A percentile compares a stretch with the other conserved stretches of the same genome.
Conservation (phyloP, 2,797 vertebrate genomes). For the Leptatherina wallacei region DNA sequence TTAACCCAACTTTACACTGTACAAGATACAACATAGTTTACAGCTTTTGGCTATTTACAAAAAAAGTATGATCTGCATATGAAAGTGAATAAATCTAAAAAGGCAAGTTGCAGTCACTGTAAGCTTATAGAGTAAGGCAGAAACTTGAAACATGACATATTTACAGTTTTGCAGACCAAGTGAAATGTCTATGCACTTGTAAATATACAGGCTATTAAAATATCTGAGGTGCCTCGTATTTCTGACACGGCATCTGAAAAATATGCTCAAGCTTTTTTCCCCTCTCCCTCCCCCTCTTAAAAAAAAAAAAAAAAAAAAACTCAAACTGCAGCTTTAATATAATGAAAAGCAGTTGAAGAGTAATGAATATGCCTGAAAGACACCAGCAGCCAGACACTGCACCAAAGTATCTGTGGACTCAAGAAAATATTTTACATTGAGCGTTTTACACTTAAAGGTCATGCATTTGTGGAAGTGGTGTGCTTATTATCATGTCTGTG, state of each 20-base stretch:
- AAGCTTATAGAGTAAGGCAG: slow-evolving; percentile 86
- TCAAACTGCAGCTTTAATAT: slow-evolving; percentile 37
- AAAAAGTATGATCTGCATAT: slow-evolving; percentile 83
- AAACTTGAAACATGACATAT: slow-evolving; percentile 71
- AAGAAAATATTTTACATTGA: slow-evolving; percentile 24
- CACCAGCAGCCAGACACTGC: slow-evolving; percentile 38
- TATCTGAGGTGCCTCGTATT: slow-evolving; percentile 36
- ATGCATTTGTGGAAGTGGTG: slow-evolving; percentile 49
- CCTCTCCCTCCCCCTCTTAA: no score
- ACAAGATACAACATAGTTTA: slow-evolving; percentile 84
- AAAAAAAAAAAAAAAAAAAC: slow-evolving; percentile 29
- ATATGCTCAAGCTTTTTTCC: slow-evolving; percentile 44
- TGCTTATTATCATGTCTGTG: slow-evolving; percentile 44
- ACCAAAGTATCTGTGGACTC: slow-evolving; percentile 25
- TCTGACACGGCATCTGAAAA: slow-evolving; percentile 50
- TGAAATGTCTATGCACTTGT: slow-evolving; percentile 60
- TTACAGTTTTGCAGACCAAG: slow-evolving; percentile 75
- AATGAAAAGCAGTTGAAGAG: slow-evolving; percentile 29
- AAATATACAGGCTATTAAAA: slow-evolving; percentile 62
- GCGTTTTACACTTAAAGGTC: slow-evolving; percentile 42
- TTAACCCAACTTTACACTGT: slow-evolving; percentile 85
- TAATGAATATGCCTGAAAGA: slow-evolving; percentile 42
- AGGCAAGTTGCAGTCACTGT: slow-evolving; percentile 85
- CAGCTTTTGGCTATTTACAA: slow-evolving; percentile 84
- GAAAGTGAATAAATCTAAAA: slow-evolving; percentile 85